Evolutionary conservation across 2,797 vertebrate species (phyloP), one percentile per base, ranked within the genome.

Genomic region (Crossoptilon crossoptilon): DNA sequence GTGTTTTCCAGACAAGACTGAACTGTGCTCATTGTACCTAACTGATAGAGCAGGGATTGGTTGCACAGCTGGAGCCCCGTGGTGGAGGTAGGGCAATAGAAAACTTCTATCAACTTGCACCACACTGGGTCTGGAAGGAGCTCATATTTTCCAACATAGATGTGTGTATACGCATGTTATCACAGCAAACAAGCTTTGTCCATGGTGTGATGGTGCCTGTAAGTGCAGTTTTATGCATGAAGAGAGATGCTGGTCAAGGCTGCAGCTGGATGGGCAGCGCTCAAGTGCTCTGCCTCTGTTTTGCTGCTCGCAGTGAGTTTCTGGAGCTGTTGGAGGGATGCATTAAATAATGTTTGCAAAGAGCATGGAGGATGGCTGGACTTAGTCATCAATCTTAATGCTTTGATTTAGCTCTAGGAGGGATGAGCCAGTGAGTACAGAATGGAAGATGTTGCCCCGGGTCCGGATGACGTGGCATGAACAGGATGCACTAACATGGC

Each of bases 401-500:
- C 74, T 90, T 81, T 64, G 29, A 15, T 68, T 77, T 78, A 78
- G 49, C 51, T 75, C 18, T 68, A 58, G 33, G 41, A 88, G 19
- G 7, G 74, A 4, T 4, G 68, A 37, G 37, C 10, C 19, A 55
- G 23, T 17, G 33, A 19, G 24, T 27, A 55, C 83, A 78, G 22
- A 51, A 64, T 23, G 49, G 41, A n/a, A 87, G 60, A 15, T 60
- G 10, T 26, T 72, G 59, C 26, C 22, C 31, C 10, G 35, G 39
- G 43, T 82, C 51, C 75, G 2, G 2, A 14, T 73, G 68, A 72
- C 63, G 33, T 41, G 23, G 44, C 29, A 71, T 29, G 72, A 53
- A 24, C 6, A 74, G 63, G n/a, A 80, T 66, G 49, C 0, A 0
- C 26, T 46, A 41, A 27, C 35, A 14, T 44, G 35, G 29, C 64